A percentile compares a stretch with the other conserved stretches of the same genome.
Conservation (phyloP, 2,113 vertebrate species). For the Pollimyrus isidori region DNA sequence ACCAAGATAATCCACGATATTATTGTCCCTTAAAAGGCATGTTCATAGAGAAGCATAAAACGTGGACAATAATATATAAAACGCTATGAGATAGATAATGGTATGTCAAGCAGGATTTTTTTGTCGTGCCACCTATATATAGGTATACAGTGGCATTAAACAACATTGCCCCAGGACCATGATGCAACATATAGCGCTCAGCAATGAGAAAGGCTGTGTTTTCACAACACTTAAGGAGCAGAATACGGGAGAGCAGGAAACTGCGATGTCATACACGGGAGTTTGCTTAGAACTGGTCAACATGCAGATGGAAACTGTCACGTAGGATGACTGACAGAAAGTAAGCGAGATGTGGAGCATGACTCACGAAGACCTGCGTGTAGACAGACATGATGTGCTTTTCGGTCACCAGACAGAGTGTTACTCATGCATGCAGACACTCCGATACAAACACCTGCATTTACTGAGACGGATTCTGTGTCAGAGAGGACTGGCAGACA, state of each 20-base stretch:
- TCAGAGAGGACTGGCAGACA: neutral
- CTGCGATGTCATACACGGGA: neutral
- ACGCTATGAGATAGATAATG: neutral
- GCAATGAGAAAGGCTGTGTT: neutral
- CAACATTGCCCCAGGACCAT: neutral
- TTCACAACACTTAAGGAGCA: neutral
- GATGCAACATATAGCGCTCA: neutral
- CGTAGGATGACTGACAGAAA: neutral
- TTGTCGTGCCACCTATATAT: neutral
- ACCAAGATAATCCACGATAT: neutral
- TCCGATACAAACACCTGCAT: neutral
- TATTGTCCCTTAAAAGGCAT: neutral
- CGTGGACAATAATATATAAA: neutral
- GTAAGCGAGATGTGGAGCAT: neutral
- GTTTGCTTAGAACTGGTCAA: neutral
- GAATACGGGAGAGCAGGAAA: neutral
- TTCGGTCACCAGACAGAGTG: slow-evolving; percentile 32
- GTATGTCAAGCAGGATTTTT: neutral
- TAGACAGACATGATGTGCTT: slow-evolving; percentile 24
- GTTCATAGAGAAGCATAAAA: neutral
- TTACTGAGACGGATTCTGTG: slow-evolving; percentile 20
- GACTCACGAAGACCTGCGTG: slow-evolving; percentile 24
- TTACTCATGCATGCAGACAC: slow-evolving; percentile 22
- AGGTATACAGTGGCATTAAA: neutral
- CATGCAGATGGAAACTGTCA: neutral